phyloP scores from a whole-genome alignment of 2,888 invertebrate species.

The Nemoura dubitans region DNA sequence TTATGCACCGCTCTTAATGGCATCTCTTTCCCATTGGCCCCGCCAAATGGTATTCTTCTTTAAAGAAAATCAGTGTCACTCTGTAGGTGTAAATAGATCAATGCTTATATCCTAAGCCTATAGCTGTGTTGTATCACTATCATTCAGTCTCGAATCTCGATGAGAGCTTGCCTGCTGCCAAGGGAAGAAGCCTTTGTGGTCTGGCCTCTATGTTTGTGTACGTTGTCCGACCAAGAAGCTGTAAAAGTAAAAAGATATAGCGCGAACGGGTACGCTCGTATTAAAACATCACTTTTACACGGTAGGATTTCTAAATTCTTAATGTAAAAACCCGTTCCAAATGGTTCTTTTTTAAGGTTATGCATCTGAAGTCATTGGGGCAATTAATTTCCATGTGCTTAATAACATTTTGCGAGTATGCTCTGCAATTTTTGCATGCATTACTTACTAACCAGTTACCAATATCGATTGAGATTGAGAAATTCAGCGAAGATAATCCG shows the following conservation, averaged over 20 bases:
- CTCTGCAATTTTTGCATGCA: too few species aligned
- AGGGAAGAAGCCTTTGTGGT: slow-evolving; percentile 45
- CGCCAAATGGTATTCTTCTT: slow-evolving; percentile 33
- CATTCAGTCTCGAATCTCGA: not conserved
- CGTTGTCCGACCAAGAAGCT: slow-evolving; percentile 32
- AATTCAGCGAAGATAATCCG: not conserved
- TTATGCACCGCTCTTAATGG: not conserved
- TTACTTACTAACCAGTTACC: too few species aligned
- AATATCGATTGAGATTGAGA: not conserved
- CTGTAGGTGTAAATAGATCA: slow-evolving; percentile 36
- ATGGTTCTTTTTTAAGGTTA: too few species aligned
- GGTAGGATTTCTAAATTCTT: not conserved
- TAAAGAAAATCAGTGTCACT: not conserved
- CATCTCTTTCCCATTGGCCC: too few species aligned
- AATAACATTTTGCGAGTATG: too few species aligned
- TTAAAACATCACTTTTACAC: not conserved
- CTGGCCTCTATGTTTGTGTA: slow-evolving; percentile 44
- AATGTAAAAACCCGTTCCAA: too few species aligned
- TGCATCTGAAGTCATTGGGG: too few species aligned
- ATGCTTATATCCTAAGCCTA: not conserved
- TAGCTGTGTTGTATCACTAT: slow-evolving; percentile 13
- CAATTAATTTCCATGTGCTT: too few species aligned
- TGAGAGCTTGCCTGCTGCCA: slow-evolving; percentile 39
- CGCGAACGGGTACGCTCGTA: slow-evolving; percentile 17
- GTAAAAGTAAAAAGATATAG: slow-evolving; percentile 16